These are phyloP conservation scores for Nymphalis polychloros DNA, from an alignment of 2,888 invertebrate species.

Conservation along the genomic window DNA sequence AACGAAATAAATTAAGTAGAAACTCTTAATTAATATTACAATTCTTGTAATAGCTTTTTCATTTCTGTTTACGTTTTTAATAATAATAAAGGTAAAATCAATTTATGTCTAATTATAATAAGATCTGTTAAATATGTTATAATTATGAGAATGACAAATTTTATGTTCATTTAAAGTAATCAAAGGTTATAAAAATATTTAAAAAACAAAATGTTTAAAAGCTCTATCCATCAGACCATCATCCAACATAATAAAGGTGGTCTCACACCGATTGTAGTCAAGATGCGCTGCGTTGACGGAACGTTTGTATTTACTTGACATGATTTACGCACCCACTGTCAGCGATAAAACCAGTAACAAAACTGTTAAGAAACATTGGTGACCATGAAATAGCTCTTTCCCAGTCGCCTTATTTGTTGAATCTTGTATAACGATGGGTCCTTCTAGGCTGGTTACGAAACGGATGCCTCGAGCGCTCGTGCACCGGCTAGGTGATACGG, in stretches of 20 bases:
- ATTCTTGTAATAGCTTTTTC: too few species aligned
- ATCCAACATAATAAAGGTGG: constrained; percentile 47
- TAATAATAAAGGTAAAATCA: too few species aligned
- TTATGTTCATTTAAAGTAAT: too few species aligned
- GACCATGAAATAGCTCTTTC: constrained; percentile 39
- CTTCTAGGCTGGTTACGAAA: constrained; percentile 48
- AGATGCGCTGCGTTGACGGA: constrained; percentile 58
- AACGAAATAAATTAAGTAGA: too few species aligned
- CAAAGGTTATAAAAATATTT: too few species aligned
- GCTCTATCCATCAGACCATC: constrained; percentile 19
- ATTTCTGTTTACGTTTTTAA: too few species aligned
- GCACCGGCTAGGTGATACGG: constrained; percentile 64
- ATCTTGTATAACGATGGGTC: constrained; percentile 45
- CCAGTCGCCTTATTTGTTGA: constrained; percentile 39
- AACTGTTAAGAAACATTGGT: constrained; percentile 42
- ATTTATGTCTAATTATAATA: too few species aligned
- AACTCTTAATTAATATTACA: too few species aligned
- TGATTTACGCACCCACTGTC: constrained; percentile 58
- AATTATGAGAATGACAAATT: too few species aligned
- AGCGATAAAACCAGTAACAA: constrained; percentile 50
- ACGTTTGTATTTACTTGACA: constrained; percentile 59
- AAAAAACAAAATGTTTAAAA: constrained; percentile 13
- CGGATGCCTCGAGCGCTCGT: constrained; percentile 67
- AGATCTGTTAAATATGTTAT: too few species aligned
- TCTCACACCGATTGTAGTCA: constrained; percentile 49